A percentile compares a stretch with the other conserved stretches of the same genome.
Conservation (phyloP, 2,888 invertebrate genomes). For the Gymnocheta viridis region DNA sequence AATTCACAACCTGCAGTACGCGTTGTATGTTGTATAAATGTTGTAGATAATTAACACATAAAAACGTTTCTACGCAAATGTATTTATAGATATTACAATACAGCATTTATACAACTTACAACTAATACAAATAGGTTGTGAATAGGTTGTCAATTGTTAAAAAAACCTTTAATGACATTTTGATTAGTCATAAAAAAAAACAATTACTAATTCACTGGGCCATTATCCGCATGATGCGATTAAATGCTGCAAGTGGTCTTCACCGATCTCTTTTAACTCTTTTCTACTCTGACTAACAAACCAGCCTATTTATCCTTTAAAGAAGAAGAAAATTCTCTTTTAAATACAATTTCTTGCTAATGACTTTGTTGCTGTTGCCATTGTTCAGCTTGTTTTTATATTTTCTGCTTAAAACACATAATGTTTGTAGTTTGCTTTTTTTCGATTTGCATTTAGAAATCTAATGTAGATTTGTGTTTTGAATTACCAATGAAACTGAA, state of each 20-base stretch:
- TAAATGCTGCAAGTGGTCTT: neutral
- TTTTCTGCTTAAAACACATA: slow-evolving; percentile 2
- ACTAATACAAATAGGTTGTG: too few relatives aligned
- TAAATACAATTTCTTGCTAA: slow-evolving; percentile 39
- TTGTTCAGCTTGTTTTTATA: neutral
- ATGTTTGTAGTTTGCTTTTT: neutral
- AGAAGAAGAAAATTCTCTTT: neutral
- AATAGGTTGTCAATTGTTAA: too few relatives aligned
- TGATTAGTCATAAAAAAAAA: slow-evolving; percentile 4
- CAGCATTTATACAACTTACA: too few relatives aligned
- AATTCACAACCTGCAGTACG: too few relatives aligned
- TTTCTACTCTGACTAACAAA: neutral
- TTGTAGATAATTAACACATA: too few relatives aligned
- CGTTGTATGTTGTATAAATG: too few relatives aligned
- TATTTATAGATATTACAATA: too few relatives aligned
- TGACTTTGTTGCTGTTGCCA: neutral
- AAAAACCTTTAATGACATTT: neutral
- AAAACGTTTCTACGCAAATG: too few relatives aligned
- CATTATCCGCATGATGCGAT: slow-evolving; percentile 21
- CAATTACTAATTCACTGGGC: neutral
- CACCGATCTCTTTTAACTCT: neutral
- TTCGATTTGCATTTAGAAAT: slow-evolving; percentile 28
- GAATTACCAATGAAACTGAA: slow-evolving; percentile 56
- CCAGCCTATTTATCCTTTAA: neutral
- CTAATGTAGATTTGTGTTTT: slow-evolving; percentile 49